A percentile compares a stretch with the other conserved stretches of the same genome.
phyloP scores from a whole-genome alignment of 2,113 vertebrate species.

The Pardalotus punctatus region DNA sequence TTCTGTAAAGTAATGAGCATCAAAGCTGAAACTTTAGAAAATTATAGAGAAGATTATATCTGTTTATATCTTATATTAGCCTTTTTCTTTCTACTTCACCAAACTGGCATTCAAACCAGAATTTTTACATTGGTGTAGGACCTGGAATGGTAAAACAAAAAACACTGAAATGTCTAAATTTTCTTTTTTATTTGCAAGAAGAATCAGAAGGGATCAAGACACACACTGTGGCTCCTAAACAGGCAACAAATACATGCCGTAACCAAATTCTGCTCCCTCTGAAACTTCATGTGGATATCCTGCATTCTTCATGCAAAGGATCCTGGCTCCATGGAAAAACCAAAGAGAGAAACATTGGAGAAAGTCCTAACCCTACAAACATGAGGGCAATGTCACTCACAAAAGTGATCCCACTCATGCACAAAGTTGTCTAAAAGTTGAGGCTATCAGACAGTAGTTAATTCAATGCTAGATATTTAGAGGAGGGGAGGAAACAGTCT shows the following conservation, averaged over 20 bases:
- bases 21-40: neutral
- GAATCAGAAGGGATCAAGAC: neutral
- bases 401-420: neutral
- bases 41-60: neutral
- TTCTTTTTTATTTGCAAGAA: neutral
- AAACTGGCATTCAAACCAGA: neutral
- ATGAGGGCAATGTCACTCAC: neutral
- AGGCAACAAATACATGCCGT: neutral
- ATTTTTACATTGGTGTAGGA: neutral
- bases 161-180: neutral
- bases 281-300: neutral
- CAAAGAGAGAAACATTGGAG: neutral
- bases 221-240: neutral
- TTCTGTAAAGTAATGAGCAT: neutral
- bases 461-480: neutral
- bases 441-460: neutral
- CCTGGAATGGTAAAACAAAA: neutral
- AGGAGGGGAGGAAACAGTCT: accelerated
- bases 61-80: neutral
- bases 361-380: neutral
- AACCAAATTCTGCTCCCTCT: neutral
- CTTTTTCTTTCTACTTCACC: neutral
- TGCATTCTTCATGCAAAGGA: neutral
- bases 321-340: neutral
- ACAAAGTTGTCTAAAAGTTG: neutral